These are phyloP conservation scores for Danio choprae DNA, from an alignment of 2,797 vertebrate genomes.

Conservation along the genomic window DNA sequence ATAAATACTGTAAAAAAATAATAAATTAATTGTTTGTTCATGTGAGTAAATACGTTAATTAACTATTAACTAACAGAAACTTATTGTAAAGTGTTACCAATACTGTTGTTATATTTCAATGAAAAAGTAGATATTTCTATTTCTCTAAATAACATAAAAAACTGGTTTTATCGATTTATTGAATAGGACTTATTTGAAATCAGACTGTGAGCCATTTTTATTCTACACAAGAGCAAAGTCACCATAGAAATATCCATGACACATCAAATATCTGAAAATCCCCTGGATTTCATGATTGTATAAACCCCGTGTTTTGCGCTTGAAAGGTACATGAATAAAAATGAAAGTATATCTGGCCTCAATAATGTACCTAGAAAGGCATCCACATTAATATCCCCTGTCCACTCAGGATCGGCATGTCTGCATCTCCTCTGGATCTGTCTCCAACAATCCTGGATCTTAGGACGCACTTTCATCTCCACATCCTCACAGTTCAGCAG, in stretches of 20 bases:
- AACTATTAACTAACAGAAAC: no score
- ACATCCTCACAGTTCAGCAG: constrained; percentile 67
- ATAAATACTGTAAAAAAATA: no score
- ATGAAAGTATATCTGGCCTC: background rate
- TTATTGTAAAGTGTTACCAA: no score
- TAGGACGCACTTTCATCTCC: constrained; percentile 71
- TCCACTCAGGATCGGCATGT: constrained; percentile 65
- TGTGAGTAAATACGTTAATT: no score
- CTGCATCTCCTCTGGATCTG: constrained; percentile 74
- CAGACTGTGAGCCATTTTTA: background rate
- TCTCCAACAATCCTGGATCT: constrained; percentile 74
- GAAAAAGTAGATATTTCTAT: no score
- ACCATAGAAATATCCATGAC: background rate
- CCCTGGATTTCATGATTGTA: background rate
- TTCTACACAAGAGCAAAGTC: background rate
- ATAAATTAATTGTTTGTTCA: no score
- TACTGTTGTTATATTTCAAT: no score
- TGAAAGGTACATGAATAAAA: background rate
- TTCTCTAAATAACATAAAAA: no score
- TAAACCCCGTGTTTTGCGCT: background rate
- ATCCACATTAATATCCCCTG: constrained; percentile 60
- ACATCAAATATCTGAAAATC: background rate
- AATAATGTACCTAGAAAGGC: constrained; percentile 50
- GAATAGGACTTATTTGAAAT: background rate
- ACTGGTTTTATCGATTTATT: background rate